Evolutionary conservation across 1,140 invertebrate species (phyloP).

Genomic region (Heliothis virescens): DNA sequence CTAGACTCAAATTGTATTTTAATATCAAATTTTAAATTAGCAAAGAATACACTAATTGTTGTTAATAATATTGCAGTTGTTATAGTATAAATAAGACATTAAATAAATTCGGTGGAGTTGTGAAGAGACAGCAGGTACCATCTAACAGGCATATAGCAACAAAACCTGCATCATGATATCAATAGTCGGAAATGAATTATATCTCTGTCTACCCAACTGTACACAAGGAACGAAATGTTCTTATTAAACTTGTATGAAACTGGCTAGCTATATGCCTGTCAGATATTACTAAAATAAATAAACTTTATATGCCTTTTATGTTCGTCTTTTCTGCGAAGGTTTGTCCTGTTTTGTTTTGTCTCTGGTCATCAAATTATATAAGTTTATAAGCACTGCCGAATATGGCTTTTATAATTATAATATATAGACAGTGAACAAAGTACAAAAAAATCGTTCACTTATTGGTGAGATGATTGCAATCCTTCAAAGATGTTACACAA

Average conservation of each 20-base stretch:
- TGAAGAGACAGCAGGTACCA: constrained; percentile 10
- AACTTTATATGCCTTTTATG: neutral
- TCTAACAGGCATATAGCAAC: constrained; percentile 37
- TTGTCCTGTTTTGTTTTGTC: constrained; percentile 25
- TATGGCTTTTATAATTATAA: constrained; percentile 28
- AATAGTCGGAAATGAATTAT: no score
- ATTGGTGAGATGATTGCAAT: constrained; percentile 48
- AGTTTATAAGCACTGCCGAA: constrained; percentile 22
- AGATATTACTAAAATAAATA: constrained; percentile 29
- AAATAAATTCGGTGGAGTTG: constrained; percentile 17
- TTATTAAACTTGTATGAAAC: no score
- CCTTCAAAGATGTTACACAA: constrained; percentile 20
- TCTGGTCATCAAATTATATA: constrained; percentile 39
- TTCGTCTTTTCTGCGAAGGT: neutral
- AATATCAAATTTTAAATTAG: neutral
- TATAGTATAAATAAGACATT: neutral
- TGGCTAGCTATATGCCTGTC: constrained; percentile 38
- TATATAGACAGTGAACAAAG: constrained; percentile 70
- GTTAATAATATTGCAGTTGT: constrained; percentile 1
- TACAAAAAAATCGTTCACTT: constrained; percentile 78
- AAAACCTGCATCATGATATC: neutral
- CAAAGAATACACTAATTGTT: neutral
- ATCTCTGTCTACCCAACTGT: no score
- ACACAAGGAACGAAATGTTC: no score
- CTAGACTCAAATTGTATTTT: neutral